Percentiles rank a stretch among this genome's conserved stretches.
Evolutionary conservation across 92 coral and sea anemone species (phyloP).

Genomic region (Porites cylindrica): DNA sequence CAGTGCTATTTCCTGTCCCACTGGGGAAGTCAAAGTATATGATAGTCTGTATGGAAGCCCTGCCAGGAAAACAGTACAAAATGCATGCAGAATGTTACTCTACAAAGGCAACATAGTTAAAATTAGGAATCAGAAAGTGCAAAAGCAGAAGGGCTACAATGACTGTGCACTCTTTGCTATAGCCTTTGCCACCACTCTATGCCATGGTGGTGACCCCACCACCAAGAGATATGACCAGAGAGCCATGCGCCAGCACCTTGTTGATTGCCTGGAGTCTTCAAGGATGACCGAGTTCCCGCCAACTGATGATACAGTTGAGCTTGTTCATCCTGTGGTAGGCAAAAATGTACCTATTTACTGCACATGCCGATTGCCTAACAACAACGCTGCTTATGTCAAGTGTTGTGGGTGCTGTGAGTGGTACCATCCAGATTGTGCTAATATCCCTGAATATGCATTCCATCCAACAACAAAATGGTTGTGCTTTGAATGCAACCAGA

Average conservation of each 20-base stretch:
- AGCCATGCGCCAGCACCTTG: slow-evolving; percentile 43
- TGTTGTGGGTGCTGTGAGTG: too few species aligned
- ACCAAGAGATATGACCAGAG: slow-evolving; percentile 30
- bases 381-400: too few species aligned
- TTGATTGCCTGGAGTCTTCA: too few species aligned
- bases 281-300: too few species aligned
- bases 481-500: too few species aligned
- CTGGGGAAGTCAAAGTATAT: slow-evolving; percentile 32
- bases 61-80: slow-evolving; percentile 14
- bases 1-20: slow-evolving; percentile 19
- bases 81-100: slow-evolving; percentile 34
- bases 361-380: too few species aligned
- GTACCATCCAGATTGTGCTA: too few species aligned
- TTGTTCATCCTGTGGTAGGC: too few species aligned
- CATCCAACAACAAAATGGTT: too few species aligned
- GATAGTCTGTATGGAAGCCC: slow-evolving; percentile 39
- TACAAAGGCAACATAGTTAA: slow-evolving; percentile 18
- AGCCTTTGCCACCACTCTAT: slow-evolving; percentile 33
- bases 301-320: too few species aligned
- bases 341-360: too few species aligned
- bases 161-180: slow-evolving; percentile 45
- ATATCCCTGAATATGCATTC: too few species aligned
- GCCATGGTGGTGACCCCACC: slow-evolving; percentile 20
- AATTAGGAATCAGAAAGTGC: slow-evolving; percentile 39
- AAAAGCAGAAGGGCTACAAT: slow-evolving; percentile 40